A percentile compares a stretch with the other conserved stretches of the same genome.
Conservation (phyloP, 2,888 invertebrate species). For the Epirrhoe tristata region DNA sequence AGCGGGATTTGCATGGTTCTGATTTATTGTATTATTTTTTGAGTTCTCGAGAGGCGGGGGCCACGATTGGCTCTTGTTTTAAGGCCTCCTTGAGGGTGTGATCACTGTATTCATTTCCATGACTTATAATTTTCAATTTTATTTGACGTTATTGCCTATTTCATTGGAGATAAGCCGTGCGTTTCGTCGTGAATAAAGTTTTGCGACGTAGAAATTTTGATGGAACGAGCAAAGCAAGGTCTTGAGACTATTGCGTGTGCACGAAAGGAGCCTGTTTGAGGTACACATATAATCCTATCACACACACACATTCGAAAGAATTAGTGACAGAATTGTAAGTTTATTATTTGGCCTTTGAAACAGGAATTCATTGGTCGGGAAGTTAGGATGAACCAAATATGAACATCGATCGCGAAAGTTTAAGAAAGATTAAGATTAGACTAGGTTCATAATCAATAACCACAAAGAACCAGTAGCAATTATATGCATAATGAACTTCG, state of each 20-base stretch:
- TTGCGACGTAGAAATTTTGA: neutral
- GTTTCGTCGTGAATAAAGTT: too few relatives aligned
- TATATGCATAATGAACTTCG: neutral
- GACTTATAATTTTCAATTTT: constrained; percentile 21
- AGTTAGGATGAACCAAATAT: too few relatives aligned
- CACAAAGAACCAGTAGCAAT: too few relatives aligned
- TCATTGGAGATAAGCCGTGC: neutral
- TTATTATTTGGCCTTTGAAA: too few relatives aligned
- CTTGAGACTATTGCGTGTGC: neutral
- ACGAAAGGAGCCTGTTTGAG: too few relatives aligned
- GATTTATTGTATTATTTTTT: constrained; percentile 78
- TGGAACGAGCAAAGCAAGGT: neutral
- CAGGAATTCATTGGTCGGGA: too few relatives aligned
- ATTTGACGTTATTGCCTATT: neutral
- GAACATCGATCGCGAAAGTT: too few relatives aligned
- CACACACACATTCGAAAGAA: too few relatives aligned
- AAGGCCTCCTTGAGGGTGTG: constrained; percentile 33
- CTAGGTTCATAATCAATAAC: too few relatives aligned
- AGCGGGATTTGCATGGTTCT: constrained; percentile 84
- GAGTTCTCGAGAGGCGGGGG: constrained; percentile 44
- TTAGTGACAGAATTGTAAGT: too few relatives aligned
- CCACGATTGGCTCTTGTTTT: constrained; percentile 54
- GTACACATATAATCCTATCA: too few relatives aligned
- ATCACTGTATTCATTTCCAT: constrained; percentile 29
- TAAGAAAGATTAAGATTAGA: too few relatives aligned